Conservation (phyloP, 2,113 vertebrate species). For the Ardeotis arabs region DNA sequence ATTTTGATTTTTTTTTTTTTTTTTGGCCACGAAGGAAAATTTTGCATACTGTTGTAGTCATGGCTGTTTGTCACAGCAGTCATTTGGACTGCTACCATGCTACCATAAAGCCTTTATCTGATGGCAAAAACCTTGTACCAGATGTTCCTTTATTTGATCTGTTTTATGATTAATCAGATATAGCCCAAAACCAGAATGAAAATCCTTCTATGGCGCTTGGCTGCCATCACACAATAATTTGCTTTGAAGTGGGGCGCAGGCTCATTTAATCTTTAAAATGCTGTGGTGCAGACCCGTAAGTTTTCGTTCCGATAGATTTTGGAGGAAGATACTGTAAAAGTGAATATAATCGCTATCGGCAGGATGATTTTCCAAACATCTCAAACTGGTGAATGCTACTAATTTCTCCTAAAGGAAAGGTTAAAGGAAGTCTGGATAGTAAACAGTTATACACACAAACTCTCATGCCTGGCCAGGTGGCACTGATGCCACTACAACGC, state of each 20-base stretch:
- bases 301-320: constrained; percentile 22
- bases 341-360: not conserved
- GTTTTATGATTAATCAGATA: constrained; percentile 52
- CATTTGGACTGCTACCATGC: not conserved
- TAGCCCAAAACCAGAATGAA: constrained; percentile 48
- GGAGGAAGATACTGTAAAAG: constrained; percentile 12
- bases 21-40: constrained; percentile 18
- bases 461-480: not conserved
- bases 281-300: not conserved
- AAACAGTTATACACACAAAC: not conserved
- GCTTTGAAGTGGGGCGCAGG: not conserved
- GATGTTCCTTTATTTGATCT: constrained; percentile 48
- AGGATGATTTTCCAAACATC: not conserved
- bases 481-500: fast-evolving
- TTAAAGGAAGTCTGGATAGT: not conserved
- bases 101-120: constrained; percentile 9
- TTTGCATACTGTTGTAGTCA: not conserved
- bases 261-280: constrained; percentile 13
- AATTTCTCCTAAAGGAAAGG: constrained; percentile 2
- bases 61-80: constrained; percentile 48
- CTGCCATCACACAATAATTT: not conserved
- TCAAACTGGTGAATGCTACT: not conserved
- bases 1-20: not conserved
- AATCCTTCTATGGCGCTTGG: constrained; percentile 19
- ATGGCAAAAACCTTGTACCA: constrained; percentile 46